Conservation (phyloP, 2,888 invertebrate species). For the Fragum fragum region DNA sequence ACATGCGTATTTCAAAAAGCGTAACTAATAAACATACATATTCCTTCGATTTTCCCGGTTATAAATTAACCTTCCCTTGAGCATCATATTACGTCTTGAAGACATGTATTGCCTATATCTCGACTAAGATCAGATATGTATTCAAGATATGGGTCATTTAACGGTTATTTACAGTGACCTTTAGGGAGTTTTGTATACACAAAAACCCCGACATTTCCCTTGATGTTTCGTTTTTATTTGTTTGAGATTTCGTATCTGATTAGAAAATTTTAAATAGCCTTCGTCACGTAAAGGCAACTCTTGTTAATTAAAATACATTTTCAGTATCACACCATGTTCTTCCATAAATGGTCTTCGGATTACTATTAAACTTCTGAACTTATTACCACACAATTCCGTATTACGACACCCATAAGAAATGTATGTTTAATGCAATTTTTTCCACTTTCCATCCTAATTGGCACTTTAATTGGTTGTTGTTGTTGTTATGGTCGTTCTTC, state of each 20-base stretch:
- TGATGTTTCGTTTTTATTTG: conserved; percentile 1
- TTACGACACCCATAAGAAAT: too few relatives aligned
- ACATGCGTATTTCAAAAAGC: too few relatives aligned
- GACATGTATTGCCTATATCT: conserved; percentile 29
- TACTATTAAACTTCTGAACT: too few relatives aligned
- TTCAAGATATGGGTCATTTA: conserved; percentile 21
- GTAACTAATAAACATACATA: too few relatives aligned
- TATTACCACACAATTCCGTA: too few relatives aligned
- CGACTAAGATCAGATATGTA: conserved; percentile 2
- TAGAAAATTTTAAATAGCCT: background rate
- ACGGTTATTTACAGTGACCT: conserved; percentile 29
- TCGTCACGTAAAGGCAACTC: background rate
- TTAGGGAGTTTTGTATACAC: conserved; percentile 26
- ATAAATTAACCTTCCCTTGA: conserved; percentile 13
- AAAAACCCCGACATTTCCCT: conserved; percentile 10
- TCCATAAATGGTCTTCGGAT: too few relatives aligned
- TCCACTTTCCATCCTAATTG: too few relatives aligned
- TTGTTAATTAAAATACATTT: too few relatives aligned
- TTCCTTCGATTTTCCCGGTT: background rate
- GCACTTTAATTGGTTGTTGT: too few relatives aligned
- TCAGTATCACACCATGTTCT: too few relatives aligned
- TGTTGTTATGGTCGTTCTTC: too few relatives aligned
- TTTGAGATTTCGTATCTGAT: conserved; percentile 20
- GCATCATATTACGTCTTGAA: conserved; percentile 14
- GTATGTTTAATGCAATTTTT: too few relatives aligned